These are phyloP conservation scores for Resseliella maxima DNA, from an alignment of 2,888 invertebrate species.

Conservation along the genomic window DNA sequence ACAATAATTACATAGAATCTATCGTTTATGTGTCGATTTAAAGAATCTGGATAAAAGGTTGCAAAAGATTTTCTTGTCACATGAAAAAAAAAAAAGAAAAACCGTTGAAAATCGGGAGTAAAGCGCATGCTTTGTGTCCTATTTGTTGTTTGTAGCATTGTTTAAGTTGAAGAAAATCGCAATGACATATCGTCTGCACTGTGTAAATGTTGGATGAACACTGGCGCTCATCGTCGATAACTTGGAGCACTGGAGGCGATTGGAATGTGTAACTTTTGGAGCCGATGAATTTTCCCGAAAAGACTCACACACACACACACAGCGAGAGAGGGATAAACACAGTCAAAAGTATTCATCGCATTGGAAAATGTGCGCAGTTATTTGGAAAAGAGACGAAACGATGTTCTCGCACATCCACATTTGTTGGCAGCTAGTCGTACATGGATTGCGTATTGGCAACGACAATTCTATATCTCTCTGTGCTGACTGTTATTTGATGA, in stretches of 20 bases:
- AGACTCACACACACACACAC: background rate
- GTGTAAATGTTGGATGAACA: slow-evolving; percentile 33
- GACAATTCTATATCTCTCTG: slow-evolving; percentile 46
- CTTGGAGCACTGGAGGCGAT: background rate
- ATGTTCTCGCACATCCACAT: slow-evolving; percentile 45
- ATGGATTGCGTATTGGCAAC: slow-evolving; percentile 46
- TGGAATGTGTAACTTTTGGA: slow-evolving; percentile 22
- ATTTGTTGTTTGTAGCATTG: background rate
- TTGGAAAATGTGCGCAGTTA: slow-evolving; percentile 34
- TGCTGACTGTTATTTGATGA: slow-evolving; percentile 51
- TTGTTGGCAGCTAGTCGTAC: slow-evolving; percentile 17
- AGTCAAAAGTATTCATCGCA: no score
- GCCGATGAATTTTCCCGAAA: slow-evolving; percentile 48
- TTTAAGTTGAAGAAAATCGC: background rate
- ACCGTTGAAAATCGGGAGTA: background rate
- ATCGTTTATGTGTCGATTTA: background rate
- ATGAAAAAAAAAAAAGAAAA: background rate
- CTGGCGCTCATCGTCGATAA: background rate
- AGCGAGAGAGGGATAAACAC: no score
- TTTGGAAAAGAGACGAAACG: slow-evolving; percentile 52
- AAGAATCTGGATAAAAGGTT: background rate
- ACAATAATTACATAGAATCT: background rate
- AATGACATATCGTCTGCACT: slow-evolving; percentile 40
- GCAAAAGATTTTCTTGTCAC: background rate
- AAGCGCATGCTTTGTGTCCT: slow-evolving; percentile 53